A percentile compares a stretch with the other conserved stretches of the same genome.
phyloP scores from a whole-genome alignment of 2,797 vertebrate genomes.

The Hydrolagus colliei region DNA sequence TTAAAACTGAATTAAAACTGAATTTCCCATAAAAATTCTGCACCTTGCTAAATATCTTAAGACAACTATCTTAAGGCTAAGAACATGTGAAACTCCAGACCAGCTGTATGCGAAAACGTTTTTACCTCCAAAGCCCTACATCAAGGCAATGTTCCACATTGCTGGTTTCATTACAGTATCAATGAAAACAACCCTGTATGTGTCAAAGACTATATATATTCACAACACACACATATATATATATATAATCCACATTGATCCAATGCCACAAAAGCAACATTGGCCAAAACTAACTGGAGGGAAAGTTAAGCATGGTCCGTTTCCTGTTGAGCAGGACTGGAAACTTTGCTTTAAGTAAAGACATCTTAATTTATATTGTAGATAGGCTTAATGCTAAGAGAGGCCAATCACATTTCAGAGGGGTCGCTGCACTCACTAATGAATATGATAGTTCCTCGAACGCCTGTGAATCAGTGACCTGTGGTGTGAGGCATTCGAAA shows the following conservation, averaged over 20 bases:
- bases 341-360: slow-evolving; percentile 41
- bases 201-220: slow-evolving; percentile 12
- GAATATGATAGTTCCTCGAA: slow-evolving; percentile 54
- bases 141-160: no score
- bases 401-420: slow-evolving; percentile 48
- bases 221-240: background rate
- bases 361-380: slow-evolving; percentile 35
- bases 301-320: slow-evolving; percentile 33
- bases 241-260: slow-evolving; percentile 34
- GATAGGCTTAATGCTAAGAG: slow-evolving; percentile 44
- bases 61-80: no score
- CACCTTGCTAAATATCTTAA: no score
- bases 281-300: slow-evolving; percentile 34
- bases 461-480: slow-evolving; percentile 45
- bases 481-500: slow-evolving; percentile 49
- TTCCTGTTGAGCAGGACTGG: slow-evolving; percentile 12
- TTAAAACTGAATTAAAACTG: no score
- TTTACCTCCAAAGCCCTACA: no score
- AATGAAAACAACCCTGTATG: slow-evolving; percentile 1
- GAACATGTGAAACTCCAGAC: no score
- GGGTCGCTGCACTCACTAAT: slow-evolving; percentile 47
- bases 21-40: no score
- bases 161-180: background rate
- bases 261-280: slow-evolving; percentile 36
- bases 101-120: no score